These are phyloP conservation scores for Holacanthus passer DNA, from an alignment of 2,113 vertebrate species.

Conservation along the genomic window DNA sequence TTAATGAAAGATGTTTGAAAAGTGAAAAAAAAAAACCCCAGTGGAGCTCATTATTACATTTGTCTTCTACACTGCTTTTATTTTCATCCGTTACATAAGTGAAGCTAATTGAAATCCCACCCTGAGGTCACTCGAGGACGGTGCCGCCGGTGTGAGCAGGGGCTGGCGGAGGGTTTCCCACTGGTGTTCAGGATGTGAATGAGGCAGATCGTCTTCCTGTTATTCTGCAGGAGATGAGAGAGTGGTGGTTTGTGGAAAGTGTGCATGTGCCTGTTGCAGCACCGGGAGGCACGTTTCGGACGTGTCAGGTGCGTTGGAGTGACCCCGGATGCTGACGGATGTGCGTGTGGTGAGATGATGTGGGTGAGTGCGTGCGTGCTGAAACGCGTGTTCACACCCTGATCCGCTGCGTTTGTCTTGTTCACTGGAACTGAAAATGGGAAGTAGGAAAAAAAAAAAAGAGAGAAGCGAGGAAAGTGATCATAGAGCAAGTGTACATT, in stretches of 20 bases:
- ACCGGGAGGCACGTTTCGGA: not conserved
- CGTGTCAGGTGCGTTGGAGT: not conserved
- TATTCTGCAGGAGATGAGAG: slow-evolving; percentile 60
- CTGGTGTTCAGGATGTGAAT: slow-evolving; percentile 63
- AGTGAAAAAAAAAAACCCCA: not conserved
- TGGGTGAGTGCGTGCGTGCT: not conserved
- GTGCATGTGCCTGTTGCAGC: slow-evolving; percentile 2
- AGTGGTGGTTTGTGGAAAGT: slow-evolving; percentile 26
- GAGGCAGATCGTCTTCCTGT: slow-evolving; percentile 74
- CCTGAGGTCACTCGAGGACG: slow-evolving; percentile 58
- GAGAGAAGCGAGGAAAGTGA: slow-evolving; percentile 39
- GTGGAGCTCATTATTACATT: slow-evolving; percentile 7
- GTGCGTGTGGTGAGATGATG: slow-evolving; percentile 8
- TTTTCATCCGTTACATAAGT: slow-evolving; percentile 45
- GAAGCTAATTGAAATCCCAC: slow-evolving; percentile 56
- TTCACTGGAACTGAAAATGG: slow-evolving; percentile 50
- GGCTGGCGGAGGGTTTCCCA: slow-evolving; percentile 29
- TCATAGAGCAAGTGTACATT: slow-evolving; percentile 7
- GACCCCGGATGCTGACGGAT: slow-evolving; percentile 3
- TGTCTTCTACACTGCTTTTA: not conserved
- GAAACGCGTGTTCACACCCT: not conserved
- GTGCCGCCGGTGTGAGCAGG: not conserved
- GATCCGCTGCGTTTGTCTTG: not conserved
- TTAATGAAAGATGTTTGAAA: not conserved
- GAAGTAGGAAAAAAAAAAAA: slow-evolving; percentile 33